Base-by-base conservation (phyloP, 2,888 invertebrate species). In the Lasioglossum morio region DNA sequence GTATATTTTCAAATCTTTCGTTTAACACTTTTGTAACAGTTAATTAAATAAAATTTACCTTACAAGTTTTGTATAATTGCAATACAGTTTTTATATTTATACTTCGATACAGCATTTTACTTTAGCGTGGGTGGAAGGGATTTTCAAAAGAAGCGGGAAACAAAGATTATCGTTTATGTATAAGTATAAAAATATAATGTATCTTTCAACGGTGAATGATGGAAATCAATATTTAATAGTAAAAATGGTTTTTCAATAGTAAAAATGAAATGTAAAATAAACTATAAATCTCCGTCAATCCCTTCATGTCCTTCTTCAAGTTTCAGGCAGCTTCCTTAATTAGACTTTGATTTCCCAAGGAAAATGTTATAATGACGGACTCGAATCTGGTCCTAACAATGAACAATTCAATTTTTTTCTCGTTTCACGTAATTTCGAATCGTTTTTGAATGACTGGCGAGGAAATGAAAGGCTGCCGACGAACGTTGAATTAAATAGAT, bases 401-500 rank as follows among this genome's bases (percentile, higher is more conserved):
- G 19, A 8, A 53, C 0, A 53, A 53, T 53, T 53, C 0, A 53
- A 53, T 23, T 23, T 12, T 23, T 66, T 3, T 8, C 8, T 66
- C 30, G 7, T 34, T 63, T 16, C 2, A 63, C 16, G 27, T 19
- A 2, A 34, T 30, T 30, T 7, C 63, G 7, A 34, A 66, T 66
- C 63, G 30, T 7, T 3, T 34, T 30, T 5, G 4, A 30, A 34
- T 27, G 30, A 37, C 23, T 12, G 23, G 5, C 5, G 12, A 43
- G n/a, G 70, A n/a, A 40, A 70, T n/a, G 40, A 70, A 48, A 34
- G 72, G 48, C 27, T 23, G 30, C 5, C 73, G 48, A 12, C 69
- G 5, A 43, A 2, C 48, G 23, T 88, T 87, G 79, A 91, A 92
- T 94, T 93, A 94, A 94, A 94, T 94, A 94, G 88, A 85, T 89